Percentiles rank a stretch among this genome's conserved stretches.
These are phyloP conservation scores for Dascillus cervinus DNA, from an alignment of 2,888 invertebrate genomes.

Conservation along the genomic window DNA sequence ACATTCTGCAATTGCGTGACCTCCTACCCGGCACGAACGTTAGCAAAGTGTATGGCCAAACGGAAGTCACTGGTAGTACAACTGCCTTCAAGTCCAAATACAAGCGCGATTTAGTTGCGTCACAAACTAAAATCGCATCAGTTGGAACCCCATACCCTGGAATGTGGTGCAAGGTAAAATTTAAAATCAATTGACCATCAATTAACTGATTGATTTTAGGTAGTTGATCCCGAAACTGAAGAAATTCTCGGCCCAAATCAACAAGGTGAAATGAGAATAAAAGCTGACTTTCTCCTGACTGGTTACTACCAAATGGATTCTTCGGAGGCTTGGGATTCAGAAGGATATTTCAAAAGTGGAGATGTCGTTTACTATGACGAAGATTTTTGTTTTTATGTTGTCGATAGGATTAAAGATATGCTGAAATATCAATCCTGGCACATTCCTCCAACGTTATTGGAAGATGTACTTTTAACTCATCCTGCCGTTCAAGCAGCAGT, in stretches of 20 bases:
- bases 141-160: constrained; percentile 27
- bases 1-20: constrained; percentile 27
- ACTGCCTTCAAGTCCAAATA: constrained; percentile 25
- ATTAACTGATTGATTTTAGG: constrained; percentile 31
- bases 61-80: constrained; percentile 32
- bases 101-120: constrained; percentile 23
- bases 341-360: constrained; percentile 45
- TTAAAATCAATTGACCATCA: neutral
- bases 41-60: constrained; percentile 32
- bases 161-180: constrained; percentile 28
- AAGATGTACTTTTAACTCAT: constrained; percentile 59
- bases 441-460: constrained; percentile 72
- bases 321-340: constrained; percentile 35
- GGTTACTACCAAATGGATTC: constrained; percentile 45
- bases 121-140: constrained; percentile 28
- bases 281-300: constrained; percentile 32
- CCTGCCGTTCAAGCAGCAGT: constrained; percentile 69
- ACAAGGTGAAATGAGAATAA: constrained; percentile 48
- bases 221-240: constrained; percentile 42
- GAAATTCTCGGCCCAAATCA: constrained; percentile 42
- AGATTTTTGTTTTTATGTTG: constrained; percentile 39
- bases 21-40: constrained; percentile 33
- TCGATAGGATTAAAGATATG: constrained; percentile 43
- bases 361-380: constrained; percentile 45
- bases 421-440: constrained; percentile 44